Conservation (phyloP, 2,797 vertebrate species). For the Coranthus polyacanthus region DNA sequence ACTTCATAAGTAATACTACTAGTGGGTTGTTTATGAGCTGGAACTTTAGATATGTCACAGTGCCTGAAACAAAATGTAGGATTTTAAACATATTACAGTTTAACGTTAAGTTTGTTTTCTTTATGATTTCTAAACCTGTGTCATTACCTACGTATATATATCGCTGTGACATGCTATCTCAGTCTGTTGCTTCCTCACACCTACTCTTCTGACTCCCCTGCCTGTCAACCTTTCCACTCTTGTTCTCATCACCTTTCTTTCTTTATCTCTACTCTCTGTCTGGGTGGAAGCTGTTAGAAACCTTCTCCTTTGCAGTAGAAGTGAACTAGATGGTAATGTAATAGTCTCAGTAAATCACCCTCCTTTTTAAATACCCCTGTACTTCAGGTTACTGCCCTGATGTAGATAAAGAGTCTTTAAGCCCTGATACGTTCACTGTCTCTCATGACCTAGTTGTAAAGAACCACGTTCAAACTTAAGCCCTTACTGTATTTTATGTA, state of each 20-base stretch:
- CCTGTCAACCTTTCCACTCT: not conserved
- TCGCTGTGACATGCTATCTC: slow-evolving; percentile 8
- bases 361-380: slow-evolving; percentile 11
- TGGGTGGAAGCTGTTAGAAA: slow-evolving; percentile 24
- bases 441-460: slow-evolving; percentile 27
- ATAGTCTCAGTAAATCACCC: not conserved
- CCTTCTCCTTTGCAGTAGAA: slow-evolving; percentile 21
- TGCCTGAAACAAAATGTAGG: too few species aligned
- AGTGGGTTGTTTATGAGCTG: too few species aligned
- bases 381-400: slow-evolving; percentile 22
- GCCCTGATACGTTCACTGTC: slow-evolving; percentile 16
- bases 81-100: not conserved
- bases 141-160: not conserved
- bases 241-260: slow-evolving; percentile 5
- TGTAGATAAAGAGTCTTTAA: slow-evolving; percentile 33
- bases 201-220: slow-evolving; percentile 4
- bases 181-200: slow-evolving; percentile 9
- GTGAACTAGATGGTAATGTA: slow-evolving; percentile 2
- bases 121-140: not conserved
- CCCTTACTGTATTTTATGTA: slow-evolving; percentile 2
- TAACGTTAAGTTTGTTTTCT: not conserved
- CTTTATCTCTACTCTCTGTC: slow-evolving; percentile 13
- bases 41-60: too few species aligned
- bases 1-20: too few species aligned
- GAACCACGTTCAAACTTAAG: slow-evolving; percentile 4